Percentiles rank a stretch among this genome's conserved stretches.
phyloP scores from a whole-genome alignment of 2,888 invertebrate species.

The Cryptocheilus praepositus region DNA sequence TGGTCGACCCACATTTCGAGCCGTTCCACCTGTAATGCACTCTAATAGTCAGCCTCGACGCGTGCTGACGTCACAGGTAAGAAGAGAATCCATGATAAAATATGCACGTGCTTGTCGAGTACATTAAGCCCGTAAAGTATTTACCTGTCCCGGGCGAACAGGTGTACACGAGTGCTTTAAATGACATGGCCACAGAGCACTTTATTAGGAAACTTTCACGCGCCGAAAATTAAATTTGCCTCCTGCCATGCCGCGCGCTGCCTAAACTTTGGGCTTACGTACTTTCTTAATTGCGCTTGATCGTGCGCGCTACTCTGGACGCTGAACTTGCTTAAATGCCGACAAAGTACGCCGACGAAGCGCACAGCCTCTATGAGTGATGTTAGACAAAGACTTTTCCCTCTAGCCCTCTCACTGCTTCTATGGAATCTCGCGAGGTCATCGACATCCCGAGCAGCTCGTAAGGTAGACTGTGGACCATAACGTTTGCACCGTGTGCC shows the following conservation, averaged over 20 bases:
- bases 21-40: too few species aligned
- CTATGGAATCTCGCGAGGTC: too few species aligned
- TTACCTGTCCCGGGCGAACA: slow-evolving; percentile 28
- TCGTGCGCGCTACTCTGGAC: slow-evolving; percentile 31
- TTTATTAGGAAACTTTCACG: slow-evolving; percentile 54
- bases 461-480: too few species aligned
- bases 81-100: slow-evolving; percentile 1
- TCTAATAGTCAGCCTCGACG: too few species aligned
- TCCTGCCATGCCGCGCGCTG: slow-evolving; percentile 25
- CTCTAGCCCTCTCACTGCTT: neutral
- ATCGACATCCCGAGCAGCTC: too few species aligned
- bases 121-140: slow-evolving; percentile 19
- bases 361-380: neutral
- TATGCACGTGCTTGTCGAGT: neutral
- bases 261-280: slow-evolving; percentile 26
- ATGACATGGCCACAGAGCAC: slow-evolving; percentile 20
- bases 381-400: neutral
- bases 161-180: slow-evolving; percentile 42
- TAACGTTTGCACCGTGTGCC: too few species aligned
- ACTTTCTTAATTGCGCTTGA: slow-evolving; percentile 48
- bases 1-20: too few species aligned
- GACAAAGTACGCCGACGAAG: neutral
- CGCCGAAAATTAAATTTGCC: slow-evolving; percentile 53
- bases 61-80: too few species aligned
- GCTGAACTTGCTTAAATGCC: slow-evolving; percentile 1